These are phyloP conservation scores for Diceros bicornis DNA, from an alignment of 2,797 vertebrate species.

Conservation along the genomic window DNA sequence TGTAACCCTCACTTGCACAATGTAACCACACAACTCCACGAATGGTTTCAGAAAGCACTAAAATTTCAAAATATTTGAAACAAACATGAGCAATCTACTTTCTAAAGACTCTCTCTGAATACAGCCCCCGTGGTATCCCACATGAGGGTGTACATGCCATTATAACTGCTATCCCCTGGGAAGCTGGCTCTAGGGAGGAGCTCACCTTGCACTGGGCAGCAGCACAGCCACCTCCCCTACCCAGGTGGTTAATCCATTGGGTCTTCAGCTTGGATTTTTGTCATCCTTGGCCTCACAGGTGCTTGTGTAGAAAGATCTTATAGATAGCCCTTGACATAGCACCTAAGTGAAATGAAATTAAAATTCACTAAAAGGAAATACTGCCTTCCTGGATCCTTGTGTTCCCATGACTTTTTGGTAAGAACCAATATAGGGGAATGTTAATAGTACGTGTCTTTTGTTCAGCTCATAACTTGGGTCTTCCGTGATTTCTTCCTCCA, in stretches of 20 bases:
- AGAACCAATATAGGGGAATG: neutral
- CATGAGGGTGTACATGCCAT: accelerated
- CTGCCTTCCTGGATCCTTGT: neutral
- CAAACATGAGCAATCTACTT: neutral
- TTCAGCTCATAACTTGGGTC: neutral
- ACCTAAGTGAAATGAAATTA: neutral
- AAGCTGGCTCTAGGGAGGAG: neutral
- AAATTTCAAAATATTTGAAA: slow-evolving; percentile 12
- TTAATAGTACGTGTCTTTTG: neutral
- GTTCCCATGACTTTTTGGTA: neutral
- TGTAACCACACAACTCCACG: neutral
- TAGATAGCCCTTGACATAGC: neutral
- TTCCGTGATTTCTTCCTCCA: neutral
- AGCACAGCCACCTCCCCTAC: neutral
- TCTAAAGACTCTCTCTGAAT: neutral
- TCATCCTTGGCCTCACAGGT: neutral
- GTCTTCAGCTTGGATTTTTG: neutral
- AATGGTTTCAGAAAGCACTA: slow-evolving; percentile 6
- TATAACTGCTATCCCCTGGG: neutral
- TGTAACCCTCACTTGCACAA: neutral
- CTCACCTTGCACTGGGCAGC: accelerated
- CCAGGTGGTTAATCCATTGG: neutral
- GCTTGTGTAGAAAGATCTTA: neutral
- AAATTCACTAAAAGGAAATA: neutral
- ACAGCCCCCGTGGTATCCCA: neutral